Percentiles rank a stretch among this genome's conserved stretches.
Conservation (phyloP, 2,888 invertebrate genomes). For the Drosophila longiperda region DNA sequence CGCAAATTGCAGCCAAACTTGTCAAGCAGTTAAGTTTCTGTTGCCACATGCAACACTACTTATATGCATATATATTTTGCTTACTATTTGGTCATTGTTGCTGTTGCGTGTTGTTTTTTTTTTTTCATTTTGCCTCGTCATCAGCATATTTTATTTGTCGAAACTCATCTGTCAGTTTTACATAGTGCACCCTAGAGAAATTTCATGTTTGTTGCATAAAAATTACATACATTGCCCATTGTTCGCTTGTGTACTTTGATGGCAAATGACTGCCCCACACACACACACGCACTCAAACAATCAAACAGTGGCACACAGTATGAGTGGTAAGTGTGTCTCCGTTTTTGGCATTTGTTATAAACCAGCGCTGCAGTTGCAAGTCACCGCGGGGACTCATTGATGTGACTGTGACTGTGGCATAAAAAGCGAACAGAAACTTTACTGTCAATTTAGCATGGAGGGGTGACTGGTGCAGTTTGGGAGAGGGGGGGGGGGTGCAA, state of each 20-base stretch:
- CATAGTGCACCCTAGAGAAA: slow-evolving; percentile 77
- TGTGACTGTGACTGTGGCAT: slow-evolving; percentile 68
- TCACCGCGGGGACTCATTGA: slow-evolving; percentile 71
- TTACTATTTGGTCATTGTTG: slow-evolving; percentile 39
- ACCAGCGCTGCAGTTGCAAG: slow-evolving; percentile 49
- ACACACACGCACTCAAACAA: slow-evolving; percentile 6
- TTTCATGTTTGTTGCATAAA: slow-evolving; percentile 78
- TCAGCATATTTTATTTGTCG: slow-evolving; percentile 43
- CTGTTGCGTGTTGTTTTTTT: slow-evolving; percentile 24
- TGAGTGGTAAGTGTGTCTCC: slow-evolving; percentile 25
- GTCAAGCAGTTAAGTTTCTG: slow-evolving; percentile 59
- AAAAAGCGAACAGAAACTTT: slow-evolving; percentile 55
- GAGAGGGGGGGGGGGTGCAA: slow-evolving; percentile 37
- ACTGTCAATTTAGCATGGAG: slow-evolving; percentile 32
- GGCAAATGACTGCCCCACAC: slow-evolving; percentile 61
- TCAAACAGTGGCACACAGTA: slow-evolving; percentile 12
- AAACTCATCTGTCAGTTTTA: slow-evolving; percentile 77
- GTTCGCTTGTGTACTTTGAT: slow-evolving; percentile 72
- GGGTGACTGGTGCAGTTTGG: slow-evolving; percentile 7
- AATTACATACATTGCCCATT: slow-evolving; percentile 72
- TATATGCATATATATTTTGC: slow-evolving; percentile 29
- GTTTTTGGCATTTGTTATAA: slow-evolving; percentile 76
- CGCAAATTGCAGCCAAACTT: slow-evolving; percentile 70
- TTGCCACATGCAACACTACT: slow-evolving; percentile 47
- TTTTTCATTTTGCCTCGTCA: slow-evolving; percentile 49